A percentile compares a stretch with the other conserved stretches of the same genome.
Conservation (phyloP, 2,113 vertebrate species). For the Ramphastos sulfuratus region DNA sequence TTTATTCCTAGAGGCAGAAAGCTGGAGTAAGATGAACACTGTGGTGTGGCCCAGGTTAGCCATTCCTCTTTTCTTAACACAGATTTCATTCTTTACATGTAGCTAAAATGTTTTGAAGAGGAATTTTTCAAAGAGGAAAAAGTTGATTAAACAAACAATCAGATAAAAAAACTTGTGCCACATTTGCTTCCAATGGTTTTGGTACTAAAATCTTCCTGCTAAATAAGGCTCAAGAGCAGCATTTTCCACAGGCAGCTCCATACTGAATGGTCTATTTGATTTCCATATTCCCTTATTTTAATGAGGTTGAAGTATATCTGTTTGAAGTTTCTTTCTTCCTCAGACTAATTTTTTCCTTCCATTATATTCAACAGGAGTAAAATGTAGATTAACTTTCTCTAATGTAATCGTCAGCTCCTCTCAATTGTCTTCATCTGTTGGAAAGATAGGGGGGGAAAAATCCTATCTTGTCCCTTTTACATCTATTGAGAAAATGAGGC, state of each 20-base stretch:
- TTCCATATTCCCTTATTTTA: background rate
- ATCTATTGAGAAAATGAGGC: background rate
- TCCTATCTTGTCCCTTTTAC: background rate
- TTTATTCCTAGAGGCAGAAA: background rate
- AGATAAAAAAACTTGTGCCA: background rate
- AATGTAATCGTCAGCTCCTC: background rate
- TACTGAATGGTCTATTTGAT: background rate
- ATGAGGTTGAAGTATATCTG: background rate
- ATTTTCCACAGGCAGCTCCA: background rate
- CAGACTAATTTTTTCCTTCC: background rate
- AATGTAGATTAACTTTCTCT: background rate
- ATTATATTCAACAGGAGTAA: background rate
- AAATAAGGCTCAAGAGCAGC: background rate
- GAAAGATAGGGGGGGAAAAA: background rate
- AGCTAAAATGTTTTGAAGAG: background rate
- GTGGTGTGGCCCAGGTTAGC: background rate
- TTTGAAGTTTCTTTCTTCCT: background rate
- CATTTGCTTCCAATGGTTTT: background rate
- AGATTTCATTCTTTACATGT: background rate
- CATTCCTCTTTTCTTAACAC: background rate
- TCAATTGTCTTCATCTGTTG: background rate
- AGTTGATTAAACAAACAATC: background rate
- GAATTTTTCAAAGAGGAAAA: background rate
- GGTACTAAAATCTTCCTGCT: background rate
- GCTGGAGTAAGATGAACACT: background rate